Evolutionary conservation across 2,113 vertebrate genomes (phyloP).

Genomic region (Talpa occidentalis): DNA sequence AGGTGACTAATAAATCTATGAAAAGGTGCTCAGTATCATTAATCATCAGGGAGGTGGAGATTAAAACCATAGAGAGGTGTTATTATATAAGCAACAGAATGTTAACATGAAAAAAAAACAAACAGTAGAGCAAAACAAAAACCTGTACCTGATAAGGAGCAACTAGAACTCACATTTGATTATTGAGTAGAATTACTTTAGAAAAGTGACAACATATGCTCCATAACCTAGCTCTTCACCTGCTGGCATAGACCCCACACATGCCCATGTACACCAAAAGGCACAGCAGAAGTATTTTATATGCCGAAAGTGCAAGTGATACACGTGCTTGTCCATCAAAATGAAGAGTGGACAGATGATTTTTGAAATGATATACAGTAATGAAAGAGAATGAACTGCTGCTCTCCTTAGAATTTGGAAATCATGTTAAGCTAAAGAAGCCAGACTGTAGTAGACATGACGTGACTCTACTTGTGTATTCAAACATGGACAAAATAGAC

Average conservation of each 20-base stretch:
- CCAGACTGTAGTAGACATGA: background rate
- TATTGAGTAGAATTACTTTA: background rate
- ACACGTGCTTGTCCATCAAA: background rate
- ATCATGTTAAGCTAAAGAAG: background rate
- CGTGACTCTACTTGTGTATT: background rate
- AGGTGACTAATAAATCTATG: background rate
- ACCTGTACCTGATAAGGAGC: background rate
- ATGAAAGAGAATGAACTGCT: background rate
- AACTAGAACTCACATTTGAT: background rate
- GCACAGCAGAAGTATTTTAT: background rate
- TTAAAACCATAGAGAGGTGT: background rate
- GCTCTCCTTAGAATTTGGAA: background rate
- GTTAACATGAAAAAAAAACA: background rate
- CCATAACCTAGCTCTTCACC: background rate
- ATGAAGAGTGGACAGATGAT: background rate
- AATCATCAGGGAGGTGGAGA: background rate
- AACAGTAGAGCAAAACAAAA: background rate
- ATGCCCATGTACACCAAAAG: background rate
- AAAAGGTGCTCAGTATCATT: background rate
- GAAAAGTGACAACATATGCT: background rate
- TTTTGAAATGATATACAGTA: background rate
- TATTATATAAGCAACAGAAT: background rate
- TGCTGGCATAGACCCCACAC: background rate
- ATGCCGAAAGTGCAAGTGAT: background rate
- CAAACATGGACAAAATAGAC: background rate